Evolutionary conservation across 2,888 invertebrate genomes (phyloP), one percentile per base, ranked within the genome.

Genomic region (Chalcis sispes): DNA sequence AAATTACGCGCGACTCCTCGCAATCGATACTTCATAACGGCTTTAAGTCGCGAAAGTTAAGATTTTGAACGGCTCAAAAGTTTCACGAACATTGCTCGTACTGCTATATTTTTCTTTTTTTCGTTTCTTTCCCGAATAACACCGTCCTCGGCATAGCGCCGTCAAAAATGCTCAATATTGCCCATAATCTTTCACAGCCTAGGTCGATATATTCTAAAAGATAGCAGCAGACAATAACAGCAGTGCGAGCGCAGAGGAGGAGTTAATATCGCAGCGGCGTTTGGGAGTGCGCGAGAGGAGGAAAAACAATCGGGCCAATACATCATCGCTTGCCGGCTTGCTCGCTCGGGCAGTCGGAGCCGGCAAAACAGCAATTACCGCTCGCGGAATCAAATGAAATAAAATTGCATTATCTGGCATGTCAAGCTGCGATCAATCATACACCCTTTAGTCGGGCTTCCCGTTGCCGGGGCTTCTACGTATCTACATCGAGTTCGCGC

Each of bases 381-480:
- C 83, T 4, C 83, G 86, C 84, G 84, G 84, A 88, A 88, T 87
- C 87, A 86, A 88, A 88, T 88, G 87, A 88, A 88, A 88, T 88
- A 88, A 88, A 88, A 88, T 88, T 88, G 86, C 87, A 87, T 88
- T 88, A 87, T 87, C 86, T 84, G 86, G 86, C 88, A 88, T 88
- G 88, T 85, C 84, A 88, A 82, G 83, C 80, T 75, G 81, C 87
- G 84, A 88, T 88, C 87, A 87, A 88, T 88, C 88, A 88, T 86
- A 83, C 81, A 84, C 85, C 85, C 84, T 86, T 87, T 85, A 79
- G 77, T 67, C 62, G 77, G 20, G 78, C 67, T 75, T 74, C 58
- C 66, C 75, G 67, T 74, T 64, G 61, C 69, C 64, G 73, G 75
- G 77, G 52, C 70, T 66, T 72, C 65, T 73, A 62, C 77, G 76